Evolutionary conservation across 2,888 invertebrate species (phyloP).

Genomic region (Dyspetes luteomarginatus): DNA sequence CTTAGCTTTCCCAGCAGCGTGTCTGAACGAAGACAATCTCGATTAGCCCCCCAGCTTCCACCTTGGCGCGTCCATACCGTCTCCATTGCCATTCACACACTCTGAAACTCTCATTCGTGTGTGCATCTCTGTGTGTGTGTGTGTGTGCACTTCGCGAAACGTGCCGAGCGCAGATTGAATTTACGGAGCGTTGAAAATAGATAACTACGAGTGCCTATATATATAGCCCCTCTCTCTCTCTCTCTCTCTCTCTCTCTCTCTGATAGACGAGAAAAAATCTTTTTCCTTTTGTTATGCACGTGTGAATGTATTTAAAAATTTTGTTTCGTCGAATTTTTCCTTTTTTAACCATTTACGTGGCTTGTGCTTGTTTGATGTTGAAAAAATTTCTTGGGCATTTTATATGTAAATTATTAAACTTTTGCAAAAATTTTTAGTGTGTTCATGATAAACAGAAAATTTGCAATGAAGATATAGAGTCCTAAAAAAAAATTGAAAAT

Average conservation of each 20-base stretch:
- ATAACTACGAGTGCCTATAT: conserved; percentile 41
- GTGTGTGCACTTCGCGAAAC: conserved; percentile 39
- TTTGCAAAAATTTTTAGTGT: background rate
- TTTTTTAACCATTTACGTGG: background rate
- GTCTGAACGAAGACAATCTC: conserved; percentile 64
- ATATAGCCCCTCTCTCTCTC: too few relatives aligned
- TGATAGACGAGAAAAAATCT: background rate
- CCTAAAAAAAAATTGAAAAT: too few relatives aligned
- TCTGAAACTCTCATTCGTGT: background rate
- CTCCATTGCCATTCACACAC: background rate
- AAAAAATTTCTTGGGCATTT: background rate
- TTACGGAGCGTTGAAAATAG: conserved; percentile 60
- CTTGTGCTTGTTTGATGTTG: background rate
- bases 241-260: too few relatives aligned
- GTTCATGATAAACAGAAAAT: background rate
- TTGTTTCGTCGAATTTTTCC: too few relatives aligned
- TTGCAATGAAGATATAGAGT: background rate
- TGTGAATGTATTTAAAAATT: too few relatives aligned
- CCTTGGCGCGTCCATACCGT: conserved; percentile 24
- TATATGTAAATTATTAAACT: background rate
- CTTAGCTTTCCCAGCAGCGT: conserved; percentile 56
- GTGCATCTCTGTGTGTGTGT: background rate
- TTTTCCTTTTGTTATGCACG: background rate
- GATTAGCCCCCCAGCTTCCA: conserved; percentile 61
- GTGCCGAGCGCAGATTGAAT: conserved; percentile 63